Conservation (phyloP, 2,113 vertebrate genomes). For the Gopherus evgoodei region DNA sequence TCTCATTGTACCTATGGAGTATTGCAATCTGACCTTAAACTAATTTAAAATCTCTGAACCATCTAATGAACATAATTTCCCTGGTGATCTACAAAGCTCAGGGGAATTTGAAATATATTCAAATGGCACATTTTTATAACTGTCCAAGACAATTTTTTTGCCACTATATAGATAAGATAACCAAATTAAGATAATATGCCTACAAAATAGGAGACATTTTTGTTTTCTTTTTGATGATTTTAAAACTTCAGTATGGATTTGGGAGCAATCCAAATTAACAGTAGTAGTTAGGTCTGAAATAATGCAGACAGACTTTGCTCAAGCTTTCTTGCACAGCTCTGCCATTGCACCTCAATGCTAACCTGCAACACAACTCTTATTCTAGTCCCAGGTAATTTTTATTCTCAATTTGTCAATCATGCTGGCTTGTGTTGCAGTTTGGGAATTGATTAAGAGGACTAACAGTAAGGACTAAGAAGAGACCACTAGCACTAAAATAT, state of each 20-base stretch:
- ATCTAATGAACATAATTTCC: neutral
- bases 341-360: neutral
- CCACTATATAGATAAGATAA: neutral
- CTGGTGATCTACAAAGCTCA: neutral
- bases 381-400: neutral
- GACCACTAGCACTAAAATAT: neutral
- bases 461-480: neutral
- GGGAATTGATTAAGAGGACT: neutral
- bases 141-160: neutral
- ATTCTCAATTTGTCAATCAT: neutral
- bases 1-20: neutral
- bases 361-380: neutral
- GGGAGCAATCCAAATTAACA: accelerated
- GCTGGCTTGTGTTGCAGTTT: neutral
- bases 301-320: neutral
- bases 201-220: neutral
- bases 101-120: neutral
- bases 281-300: accelerated
- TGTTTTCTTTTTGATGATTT: neutral
- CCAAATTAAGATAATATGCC: neutral
- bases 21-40: neutral
- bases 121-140: neutral
- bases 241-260: accelerated
- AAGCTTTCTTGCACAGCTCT: neutral
- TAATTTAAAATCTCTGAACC: neutral